Conservation (phyloP, 2,888 invertebrate genomes). For the Panopea generosa region DNA sequence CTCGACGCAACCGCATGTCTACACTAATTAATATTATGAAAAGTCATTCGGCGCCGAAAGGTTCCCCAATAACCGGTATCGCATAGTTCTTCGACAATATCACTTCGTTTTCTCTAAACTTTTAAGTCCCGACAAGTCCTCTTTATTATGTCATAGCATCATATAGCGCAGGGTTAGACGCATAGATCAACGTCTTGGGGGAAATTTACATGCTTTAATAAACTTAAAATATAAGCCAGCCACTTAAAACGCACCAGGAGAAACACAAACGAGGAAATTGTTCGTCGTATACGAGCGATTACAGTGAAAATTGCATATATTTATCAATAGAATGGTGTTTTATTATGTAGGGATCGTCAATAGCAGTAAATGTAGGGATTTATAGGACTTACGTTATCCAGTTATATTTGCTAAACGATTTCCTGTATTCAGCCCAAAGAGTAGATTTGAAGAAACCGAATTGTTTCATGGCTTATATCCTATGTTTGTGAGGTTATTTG, state of each 20-base stretch:
- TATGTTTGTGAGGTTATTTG: too few species aligned
- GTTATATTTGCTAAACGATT: too few species aligned
- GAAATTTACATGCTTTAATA: constrained; percentile 61
- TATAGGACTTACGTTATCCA: too few species aligned
- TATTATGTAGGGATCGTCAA: too few species aligned
- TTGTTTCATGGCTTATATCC: too few species aligned
- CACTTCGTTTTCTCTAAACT: constrained; percentile 48
- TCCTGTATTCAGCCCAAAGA: too few species aligned
- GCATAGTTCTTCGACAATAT: constrained; percentile 23
- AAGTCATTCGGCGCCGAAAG: not conserved
- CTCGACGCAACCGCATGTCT: too few species aligned
- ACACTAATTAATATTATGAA: not conserved
- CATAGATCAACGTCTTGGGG: constrained; percentile 25
- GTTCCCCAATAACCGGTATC: not conserved
- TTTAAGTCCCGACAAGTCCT: constrained; percentile 39
- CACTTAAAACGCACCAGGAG: constrained; percentile 22
- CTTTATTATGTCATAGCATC: constrained; percentile 47
- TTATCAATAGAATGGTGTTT: too few species aligned
- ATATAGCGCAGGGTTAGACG: constrained; percentile 18
- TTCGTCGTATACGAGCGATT: not conserved
- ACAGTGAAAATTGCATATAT: too few species aligned
- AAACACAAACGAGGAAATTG: not conserved
- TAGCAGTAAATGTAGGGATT: too few species aligned
- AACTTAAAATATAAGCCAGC: constrained; percentile 41
- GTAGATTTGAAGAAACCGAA: too few species aligned